These are phyloP conservation scores for Anthopleura xanthogrammica DNA, from an alignment of 92 coral and sea anemone genomes.

Conservation along the genomic window DNA sequence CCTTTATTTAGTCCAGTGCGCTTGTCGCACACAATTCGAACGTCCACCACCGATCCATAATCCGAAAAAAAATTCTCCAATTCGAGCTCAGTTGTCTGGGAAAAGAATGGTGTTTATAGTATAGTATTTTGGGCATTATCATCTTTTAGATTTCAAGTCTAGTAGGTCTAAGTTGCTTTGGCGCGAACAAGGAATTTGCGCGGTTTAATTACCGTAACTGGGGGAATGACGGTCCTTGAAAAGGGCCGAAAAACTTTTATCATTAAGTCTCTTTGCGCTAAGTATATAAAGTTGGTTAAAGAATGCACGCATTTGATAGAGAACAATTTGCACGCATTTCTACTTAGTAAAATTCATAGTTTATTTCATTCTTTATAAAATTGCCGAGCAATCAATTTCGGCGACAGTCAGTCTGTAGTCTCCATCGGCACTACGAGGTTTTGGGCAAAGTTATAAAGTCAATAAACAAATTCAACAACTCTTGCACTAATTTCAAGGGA, in stretches of 20 bases:
- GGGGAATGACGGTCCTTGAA: too few species aligned
- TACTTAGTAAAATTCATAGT: background rate
- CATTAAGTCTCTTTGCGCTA: background rate
- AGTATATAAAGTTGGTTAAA: background rate
- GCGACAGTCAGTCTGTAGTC: background rate
- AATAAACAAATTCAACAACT: too few species aligned
- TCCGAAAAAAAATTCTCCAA: conserved; percentile 74
- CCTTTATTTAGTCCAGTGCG: conserved; percentile 85
- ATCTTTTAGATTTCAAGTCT: background rate
- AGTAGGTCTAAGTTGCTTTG: background rate
- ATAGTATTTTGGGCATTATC: too few species aligned
- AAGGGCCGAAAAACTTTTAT: too few species aligned
- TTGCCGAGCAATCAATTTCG: too few species aligned
- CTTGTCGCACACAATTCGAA: conserved; percentile 87
- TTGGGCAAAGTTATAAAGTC: too few species aligned
- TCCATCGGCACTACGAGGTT: too few species aligned
- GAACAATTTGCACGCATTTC: background rate
- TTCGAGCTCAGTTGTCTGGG: conserved; percentile 77
- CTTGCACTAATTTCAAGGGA: too few species aligned
- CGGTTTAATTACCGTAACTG: too few species aligned
- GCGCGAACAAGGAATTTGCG: background rate
- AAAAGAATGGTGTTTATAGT: background rate
- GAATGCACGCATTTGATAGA: too few species aligned
- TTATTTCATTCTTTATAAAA: too few species aligned
- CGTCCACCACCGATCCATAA: conserved; percentile 75